A percentile compares a stretch with the other conserved stretches of the same genome.
phyloP scores from a whole-genome alignment of 1,140 invertebrate species.

The Magallana ariakensis region DNA sequence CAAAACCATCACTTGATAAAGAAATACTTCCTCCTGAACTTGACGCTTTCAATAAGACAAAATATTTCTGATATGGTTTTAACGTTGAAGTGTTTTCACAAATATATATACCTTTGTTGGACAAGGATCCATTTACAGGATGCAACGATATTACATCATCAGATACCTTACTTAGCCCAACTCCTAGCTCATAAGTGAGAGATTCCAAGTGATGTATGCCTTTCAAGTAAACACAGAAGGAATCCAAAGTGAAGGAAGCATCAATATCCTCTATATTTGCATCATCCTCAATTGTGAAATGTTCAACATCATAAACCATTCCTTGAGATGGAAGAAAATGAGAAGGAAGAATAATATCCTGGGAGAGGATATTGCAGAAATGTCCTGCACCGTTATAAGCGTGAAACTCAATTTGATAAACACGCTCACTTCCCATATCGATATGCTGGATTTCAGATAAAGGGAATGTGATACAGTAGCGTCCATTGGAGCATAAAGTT shows the following conservation, averaged over 20 bases:
- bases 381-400: background rate
- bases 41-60: slow-evolving; percentile 13
- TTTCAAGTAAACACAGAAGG: background rate
- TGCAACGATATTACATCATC: background rate
- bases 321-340: background rate
- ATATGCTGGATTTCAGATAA: background rate
- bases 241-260: background rate
- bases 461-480: background rate
- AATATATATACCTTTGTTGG: background rate
- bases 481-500: background rate
- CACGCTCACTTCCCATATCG: background rate
- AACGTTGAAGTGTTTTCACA: background rate
- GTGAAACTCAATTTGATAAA: background rate
- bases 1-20: slow-evolving; percentile 49
- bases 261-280: background rate
- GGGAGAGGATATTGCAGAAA: background rate
- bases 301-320: background rate
- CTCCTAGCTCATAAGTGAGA: background rate
- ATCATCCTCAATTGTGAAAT: background rate
- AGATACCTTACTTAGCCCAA: background rate
- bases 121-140: background rate
- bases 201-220: background rate
- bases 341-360: background rate
- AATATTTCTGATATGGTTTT: background rate
- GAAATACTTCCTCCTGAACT: slow-evolving; percentile 23